Base-by-base conservation (phyloP, 2,888 invertebrate genomes). In the Parapristionchus giblindavisi region DNA sequence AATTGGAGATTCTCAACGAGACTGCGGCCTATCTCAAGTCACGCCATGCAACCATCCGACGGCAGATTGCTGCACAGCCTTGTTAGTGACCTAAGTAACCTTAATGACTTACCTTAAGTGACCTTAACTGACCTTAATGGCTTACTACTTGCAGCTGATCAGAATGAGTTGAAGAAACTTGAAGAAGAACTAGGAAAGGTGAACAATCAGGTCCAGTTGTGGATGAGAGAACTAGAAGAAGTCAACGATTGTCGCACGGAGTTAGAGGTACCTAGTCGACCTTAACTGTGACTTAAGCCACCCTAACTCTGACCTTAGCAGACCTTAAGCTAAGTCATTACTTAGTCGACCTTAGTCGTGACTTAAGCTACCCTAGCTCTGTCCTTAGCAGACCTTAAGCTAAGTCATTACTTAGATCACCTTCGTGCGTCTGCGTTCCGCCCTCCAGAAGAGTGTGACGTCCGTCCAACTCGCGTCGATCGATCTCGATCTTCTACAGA, bases 221-320 rank as follows among this genome's bases (percentile, higher is more conserved):
- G 85, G 85, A 81, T 86, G 77, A 80, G 82, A 34, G 85, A 86
- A 60, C 75, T 86, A 27, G 82, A 86, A n/a, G 85, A 86, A 38
- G 83, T 86, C 52, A 83, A 84, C 75, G 84, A 81, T 66, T 81
- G 82, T 29, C 76, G 86, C 60, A 82, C 82, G 14, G 79, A 85
- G 36, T 78, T 85, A 68, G 85, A 86, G 77, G 83, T 86, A 4
- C 36, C 14, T 14, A 14, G 1, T 56, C 56, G 27, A 11, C 17
- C 43, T 17, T 43, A 14, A 43, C 17, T 17, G n/a, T 43, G 11
- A 17, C 17, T 43, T 17, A 43, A 8, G 8, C 43, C 43, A 14
- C 43, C n/a, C n/a, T n/a, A n/a, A n/a, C n/a, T n/a, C n/a, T n/a
- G n/a, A n/a, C n/a, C n/a, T n/a, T n/a, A n/a, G n/a, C n/a, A n/a